Conservation (phyloP, 2,888 invertebrate species). For the Mythimna vitellina region DNA sequence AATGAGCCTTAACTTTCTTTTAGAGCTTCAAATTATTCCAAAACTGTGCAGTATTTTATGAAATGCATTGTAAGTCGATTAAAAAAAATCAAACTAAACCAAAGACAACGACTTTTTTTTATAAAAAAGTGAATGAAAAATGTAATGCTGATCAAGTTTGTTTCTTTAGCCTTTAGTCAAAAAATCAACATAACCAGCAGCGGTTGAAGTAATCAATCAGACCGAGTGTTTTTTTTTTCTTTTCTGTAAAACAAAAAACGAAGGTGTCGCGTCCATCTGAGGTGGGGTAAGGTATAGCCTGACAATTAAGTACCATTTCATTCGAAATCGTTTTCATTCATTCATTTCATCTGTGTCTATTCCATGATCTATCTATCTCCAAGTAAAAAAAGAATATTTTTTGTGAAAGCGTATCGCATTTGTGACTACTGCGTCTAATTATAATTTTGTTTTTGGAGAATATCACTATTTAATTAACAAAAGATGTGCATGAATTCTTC, state of each 20-base stretch:
- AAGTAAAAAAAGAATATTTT: constrained; percentile 77
- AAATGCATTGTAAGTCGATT: background rate
- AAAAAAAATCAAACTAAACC: background rate
- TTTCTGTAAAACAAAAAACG: background rate
- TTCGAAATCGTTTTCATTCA: constrained; percentile 35
- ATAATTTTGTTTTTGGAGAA: constrained; percentile 74
- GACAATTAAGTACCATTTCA: constrained; percentile 12
- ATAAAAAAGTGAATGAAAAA: background rate
- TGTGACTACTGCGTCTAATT: constrained; percentile 84
- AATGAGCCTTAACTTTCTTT: no score
- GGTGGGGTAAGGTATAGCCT: constrained; percentile 5
- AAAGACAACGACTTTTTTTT: background rate
- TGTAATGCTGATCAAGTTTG: no score
- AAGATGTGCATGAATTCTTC: constrained; percentile 89
- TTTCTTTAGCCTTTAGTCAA: background rate
- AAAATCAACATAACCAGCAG: background rate
- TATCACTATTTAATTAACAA: constrained; percentile 72
- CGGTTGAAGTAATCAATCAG: background rate
- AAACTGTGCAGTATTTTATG: background rate
- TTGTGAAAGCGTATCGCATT: constrained; percentile 87
- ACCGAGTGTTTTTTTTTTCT: background rate
- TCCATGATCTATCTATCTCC: constrained; percentile 32
- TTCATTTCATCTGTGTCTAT: constrained; percentile 57
- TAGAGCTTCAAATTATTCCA: no score
- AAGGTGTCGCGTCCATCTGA: background rate